These are phyloP conservation scores for Elaeidobius kamerunicus DNA, from an alignment of 2,888 invertebrate genomes.

Conservation along the genomic window DNA sequence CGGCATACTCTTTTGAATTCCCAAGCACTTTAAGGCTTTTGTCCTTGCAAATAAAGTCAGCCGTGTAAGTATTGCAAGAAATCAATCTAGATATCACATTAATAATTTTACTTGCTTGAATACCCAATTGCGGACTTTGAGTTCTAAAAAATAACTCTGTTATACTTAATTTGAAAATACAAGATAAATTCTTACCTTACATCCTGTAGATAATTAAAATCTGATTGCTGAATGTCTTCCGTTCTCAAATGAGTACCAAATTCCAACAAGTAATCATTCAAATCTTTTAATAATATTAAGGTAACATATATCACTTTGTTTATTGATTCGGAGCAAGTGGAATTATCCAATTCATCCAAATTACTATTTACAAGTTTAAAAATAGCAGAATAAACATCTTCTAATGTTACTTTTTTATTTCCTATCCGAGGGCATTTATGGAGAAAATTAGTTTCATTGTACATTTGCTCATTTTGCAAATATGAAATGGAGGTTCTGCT, in stretches of 20 bases:
- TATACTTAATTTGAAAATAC: too few species aligned
- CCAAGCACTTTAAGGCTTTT: conserved; percentile 9
- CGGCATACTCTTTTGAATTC: conserved; percentile 6
- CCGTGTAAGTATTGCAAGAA: conserved; percentile 10
- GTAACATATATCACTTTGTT: conserved; percentile 37
- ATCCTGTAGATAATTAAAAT: conserved; percentile 35
- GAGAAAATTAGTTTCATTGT: conserved; percentile 21
- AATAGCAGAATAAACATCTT: conserved; percentile 36
- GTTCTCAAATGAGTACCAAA: conserved; percentile 35
- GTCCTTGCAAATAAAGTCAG: conserved; percentile 19
- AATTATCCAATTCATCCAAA: conserved; percentile 32
- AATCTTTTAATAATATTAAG: conserved; percentile 36
- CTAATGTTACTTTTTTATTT: conserved; percentile 29
- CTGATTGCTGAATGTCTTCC: conserved; percentile 38
- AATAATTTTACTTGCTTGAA: conserved; percentile 38
- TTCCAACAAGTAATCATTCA: conserved; percentile 37
- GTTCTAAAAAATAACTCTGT: neutral
- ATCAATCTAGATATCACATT: conserved; percentile 33
- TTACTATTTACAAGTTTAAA: conserved; percentile 34
- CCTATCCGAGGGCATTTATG: conserved; percentile 20
- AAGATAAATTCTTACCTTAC: neutral
- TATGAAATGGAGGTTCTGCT: conserved; percentile 35
- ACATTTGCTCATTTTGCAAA: conserved; percentile 33
- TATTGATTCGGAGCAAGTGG: conserved; percentile 29
- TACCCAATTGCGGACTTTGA: conserved; percentile 32